A percentile compares a stretch with the other conserved stretches of the same genome.
phyloP scores from a whole-genome alignment of 2,888 invertebrate genomes.

The Eudemis profundana region DNA sequence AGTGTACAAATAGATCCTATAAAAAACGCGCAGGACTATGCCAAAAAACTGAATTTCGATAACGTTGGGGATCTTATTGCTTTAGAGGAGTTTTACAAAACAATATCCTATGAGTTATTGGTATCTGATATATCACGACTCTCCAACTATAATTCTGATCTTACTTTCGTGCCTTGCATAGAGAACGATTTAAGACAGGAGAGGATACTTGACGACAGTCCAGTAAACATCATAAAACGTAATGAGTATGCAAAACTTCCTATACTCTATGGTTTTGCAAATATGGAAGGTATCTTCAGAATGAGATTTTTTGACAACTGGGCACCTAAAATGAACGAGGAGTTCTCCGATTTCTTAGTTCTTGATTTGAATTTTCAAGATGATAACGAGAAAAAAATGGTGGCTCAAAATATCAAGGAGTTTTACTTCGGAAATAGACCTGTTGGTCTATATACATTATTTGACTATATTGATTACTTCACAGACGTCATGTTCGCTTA shows the following conservation, averaged over 20 bases:
- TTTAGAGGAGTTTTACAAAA: conserved; percentile 21
- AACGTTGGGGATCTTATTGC: background rate
- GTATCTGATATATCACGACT: background rate
- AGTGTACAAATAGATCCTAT: conserved; percentile 29
- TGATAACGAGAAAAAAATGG: background rate
- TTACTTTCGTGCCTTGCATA: conserved; percentile 11
- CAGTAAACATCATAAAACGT: conserved; percentile 57
- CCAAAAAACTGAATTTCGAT: conserved; percentile 2
- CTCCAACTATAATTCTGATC: background rate
- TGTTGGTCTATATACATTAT: conserved; percentile 10
- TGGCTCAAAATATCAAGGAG: conserved; percentile 3
- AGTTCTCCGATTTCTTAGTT: conserved; percentile 17
- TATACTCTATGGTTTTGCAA: conserved; percentile 12
- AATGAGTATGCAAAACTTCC: conserved; percentile 50
- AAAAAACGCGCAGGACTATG: conserved; percentile 9
- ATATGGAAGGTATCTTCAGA: conserved; percentile 18
- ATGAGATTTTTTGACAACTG: background rate
- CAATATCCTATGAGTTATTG: conserved; percentile 12
- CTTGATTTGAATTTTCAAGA: conserved; percentile 3
- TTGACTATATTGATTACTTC: conserved; percentile 14
- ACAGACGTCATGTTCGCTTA: conserved; percentile 7
- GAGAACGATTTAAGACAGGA: conserved; percentile 45
- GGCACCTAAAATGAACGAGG: conserved; percentile 3
- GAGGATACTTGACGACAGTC: conserved; percentile 58
- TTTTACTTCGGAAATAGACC: conserved; percentile 9